Base-by-base conservation (phyloP, 2,797 vertebrate genomes). In the Neosilurus mollespiculum region DNA sequence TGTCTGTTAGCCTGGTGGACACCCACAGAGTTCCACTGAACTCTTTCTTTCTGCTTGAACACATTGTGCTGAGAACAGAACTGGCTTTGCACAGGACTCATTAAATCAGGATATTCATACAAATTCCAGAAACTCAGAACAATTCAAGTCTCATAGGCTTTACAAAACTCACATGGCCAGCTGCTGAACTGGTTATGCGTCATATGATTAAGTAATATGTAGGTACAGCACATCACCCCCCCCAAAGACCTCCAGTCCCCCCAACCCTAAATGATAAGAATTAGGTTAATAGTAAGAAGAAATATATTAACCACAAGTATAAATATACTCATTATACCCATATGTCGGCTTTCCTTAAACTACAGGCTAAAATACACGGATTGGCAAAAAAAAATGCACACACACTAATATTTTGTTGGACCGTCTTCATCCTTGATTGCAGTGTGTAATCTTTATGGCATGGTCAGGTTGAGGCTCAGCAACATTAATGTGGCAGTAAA, bases 1-100 rank as follows among this genome's bases (percentile, higher is more conserved):
- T 91, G 91, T 92, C 88, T 86, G 88, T 86, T 89, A 83, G 89
- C 86, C 85, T 81, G 83, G 82, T 72, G 89, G 83, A 91, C 90
- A 90, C 90, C 91, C 85, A 91, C 92, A 70, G 90, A 88, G 89
- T 91, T 89, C 88, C 86, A 88, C 78, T 80, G 22, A 87, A 80
- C 85, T 81, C 73, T 78, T 59, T 80, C 65, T 80, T 51, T 89
- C 64, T 59, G 67, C 78, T 84, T 73, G 79, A 81, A 80, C 80
- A 82, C 84, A 88, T 83, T 87, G 73, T 86, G 67, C 84, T 76
- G 62, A 83, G 86, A 85, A 89, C 85, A 81, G 75, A 70, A 81
- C 84, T 24, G 53, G 83, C 83, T 82, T 79, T 85, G 67, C 87
- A 70, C 16, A 61, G 69, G 20, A 7, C 77, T 83, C 86, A 75